Evolutionary conservation across 2,113 vertebrate species (phyloP).

Genomic region (Phodopus roborovskii): DNA sequence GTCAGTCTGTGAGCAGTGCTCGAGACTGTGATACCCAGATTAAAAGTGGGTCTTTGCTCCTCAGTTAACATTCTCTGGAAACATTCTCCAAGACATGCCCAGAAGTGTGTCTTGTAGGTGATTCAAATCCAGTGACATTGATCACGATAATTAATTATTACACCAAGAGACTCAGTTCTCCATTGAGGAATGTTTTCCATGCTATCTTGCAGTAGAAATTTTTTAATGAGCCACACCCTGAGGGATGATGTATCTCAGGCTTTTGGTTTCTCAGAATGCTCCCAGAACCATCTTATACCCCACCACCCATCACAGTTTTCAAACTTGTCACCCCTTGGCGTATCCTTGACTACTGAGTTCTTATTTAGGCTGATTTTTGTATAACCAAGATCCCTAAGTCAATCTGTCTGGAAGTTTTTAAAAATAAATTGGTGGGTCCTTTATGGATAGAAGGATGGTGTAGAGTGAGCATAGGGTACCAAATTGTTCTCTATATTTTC

Average conservation of each 20-base stretch:
- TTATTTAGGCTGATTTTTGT: neutral
- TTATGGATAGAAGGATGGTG: neutral
- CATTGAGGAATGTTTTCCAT: neutral
- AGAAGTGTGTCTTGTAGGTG: neutral
- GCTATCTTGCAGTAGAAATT: neutral
- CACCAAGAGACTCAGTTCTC: neutral
- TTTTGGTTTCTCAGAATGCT: neutral
- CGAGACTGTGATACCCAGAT: too few relatives aligned
- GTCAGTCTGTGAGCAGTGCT: neutral
- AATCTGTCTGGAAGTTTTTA: neutral
- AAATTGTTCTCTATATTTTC: neutral
- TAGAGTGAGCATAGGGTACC: neutral
- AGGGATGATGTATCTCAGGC: neutral
- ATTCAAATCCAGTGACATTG: neutral
- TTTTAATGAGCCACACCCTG: neutral
- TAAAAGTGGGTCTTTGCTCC: neutral
- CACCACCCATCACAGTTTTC: neutral
- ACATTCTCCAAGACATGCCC: too few relatives aligned
- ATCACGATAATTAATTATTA: neutral
- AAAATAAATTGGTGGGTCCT: neutral
- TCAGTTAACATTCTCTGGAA: neutral
- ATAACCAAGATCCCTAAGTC: neutral
- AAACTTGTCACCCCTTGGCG: neutral
- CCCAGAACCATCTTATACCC: neutral
- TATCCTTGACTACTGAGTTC: neutral